A percentile compares a stretch with the other conserved stretches of the same genome.
Conservation (phyloP, 2,797 vertebrate genomes). For the Diceros bicornis region DNA sequence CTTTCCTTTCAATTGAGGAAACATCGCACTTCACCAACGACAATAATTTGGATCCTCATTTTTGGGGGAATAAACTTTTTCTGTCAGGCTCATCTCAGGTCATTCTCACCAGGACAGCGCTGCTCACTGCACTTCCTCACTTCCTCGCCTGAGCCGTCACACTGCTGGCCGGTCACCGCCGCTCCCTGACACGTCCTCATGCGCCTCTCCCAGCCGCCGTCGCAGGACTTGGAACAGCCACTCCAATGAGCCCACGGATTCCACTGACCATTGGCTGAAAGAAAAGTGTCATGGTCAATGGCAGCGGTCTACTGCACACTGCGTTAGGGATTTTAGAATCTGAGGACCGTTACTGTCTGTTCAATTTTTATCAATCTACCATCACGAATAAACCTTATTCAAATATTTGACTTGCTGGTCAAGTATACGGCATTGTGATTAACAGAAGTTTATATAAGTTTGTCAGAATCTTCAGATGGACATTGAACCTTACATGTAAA, state of each 20-base stretch:
- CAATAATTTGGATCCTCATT: background rate
- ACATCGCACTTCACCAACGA: background rate
- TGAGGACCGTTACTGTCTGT: background rate
- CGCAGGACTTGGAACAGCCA: constrained; percentile 98
- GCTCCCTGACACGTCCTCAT: constrained; percentile 96
- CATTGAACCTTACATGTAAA: background rate
- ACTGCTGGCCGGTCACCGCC: constrained; percentile 94
- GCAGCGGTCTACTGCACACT: background rate
- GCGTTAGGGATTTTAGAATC: background rate
- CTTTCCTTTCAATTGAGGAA: background rate
- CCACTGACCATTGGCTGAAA: constrained; percentile 98
- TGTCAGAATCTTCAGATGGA: background rate
- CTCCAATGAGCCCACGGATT: constrained; percentile 99
- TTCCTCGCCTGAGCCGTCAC: constrained; percentile 96
- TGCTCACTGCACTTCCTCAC: constrained; percentile 97
- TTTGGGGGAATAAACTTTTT: background rate
- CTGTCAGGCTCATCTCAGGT: background rate
- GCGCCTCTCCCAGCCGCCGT: constrained; percentile 97
- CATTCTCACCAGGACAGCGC: constrained; percentile 96
- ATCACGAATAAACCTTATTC: background rate
- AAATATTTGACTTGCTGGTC: constrained; percentile 6
- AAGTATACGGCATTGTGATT: background rate
- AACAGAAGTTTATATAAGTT: background rate
- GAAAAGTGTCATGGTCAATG: constrained; percentile 65
- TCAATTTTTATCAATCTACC: constrained; percentile 6